Base-by-base conservation (phyloP, 92 coral and sea anemone species). In the Meandrina meandrites region DNA sequence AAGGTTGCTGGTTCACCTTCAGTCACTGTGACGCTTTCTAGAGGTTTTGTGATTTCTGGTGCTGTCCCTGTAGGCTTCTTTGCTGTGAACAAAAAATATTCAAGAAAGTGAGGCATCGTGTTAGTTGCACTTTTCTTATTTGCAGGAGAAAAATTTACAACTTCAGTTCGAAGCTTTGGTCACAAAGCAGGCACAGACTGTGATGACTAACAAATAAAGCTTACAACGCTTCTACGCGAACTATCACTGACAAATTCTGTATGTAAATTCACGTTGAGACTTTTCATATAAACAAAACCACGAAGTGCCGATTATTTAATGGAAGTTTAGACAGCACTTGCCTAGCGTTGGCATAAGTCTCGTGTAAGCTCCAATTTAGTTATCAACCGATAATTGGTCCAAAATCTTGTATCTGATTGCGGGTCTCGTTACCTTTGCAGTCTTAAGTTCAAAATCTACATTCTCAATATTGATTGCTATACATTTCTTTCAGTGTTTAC, bases 1-100 rank as follows among this genome's bases (percentile, higher is more conserved):
- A 93, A 81, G 53, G 81, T 91, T n/a, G 92, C 84, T 58, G 90
- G 87, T 37, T 86, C 80, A 31, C 96, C 96, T 79, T 93, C 96
- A 17, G 81, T 84, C 11, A 83, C 93, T 75, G 90, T 81, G 17
- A 86, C 88, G 42, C 82, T 83, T 48, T 79, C 51, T 84, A 93
- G 47, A 54, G 85, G 93, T 27, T 75, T 76, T 31, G 86, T 84
- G 24, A 93, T 35, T 51, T 82, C 79, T 48, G 96, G 94, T 22
- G 87, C 89, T 37, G 50, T 71, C 62, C 94, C 93, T 82, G 77
- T 77, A 19, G 75, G 93, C 36, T 50, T 88, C 87, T 77, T 81
- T 56, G 84, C 91, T 88, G 72, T 47, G 50, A 64, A 64, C 18
- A 32, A 19, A 71, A 45, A 84, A 84, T 24, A 14, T 40, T 35